Base-by-base conservation (phyloP, 2,113 vertebrate species). In the Chrysemys picta region DNA sequence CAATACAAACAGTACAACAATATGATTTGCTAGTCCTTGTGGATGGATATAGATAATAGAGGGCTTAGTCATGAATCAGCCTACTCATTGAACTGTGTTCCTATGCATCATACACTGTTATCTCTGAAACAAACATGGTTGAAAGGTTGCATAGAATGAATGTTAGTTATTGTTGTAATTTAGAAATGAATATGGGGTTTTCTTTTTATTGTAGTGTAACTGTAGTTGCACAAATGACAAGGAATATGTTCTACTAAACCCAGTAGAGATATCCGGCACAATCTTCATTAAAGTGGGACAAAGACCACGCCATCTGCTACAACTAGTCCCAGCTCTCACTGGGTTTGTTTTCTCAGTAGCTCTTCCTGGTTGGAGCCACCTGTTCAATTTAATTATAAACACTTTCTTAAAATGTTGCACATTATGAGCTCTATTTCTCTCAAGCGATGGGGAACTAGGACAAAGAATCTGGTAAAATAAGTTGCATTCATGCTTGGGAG, bases 351-450 rank as follows among this genome's bases (percentile, higher is more conserved):
- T 95, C 95, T 95, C 92, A 10, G 69, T 96, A 59, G 93, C 93
- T 97, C 93, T 84, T 95, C 91, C 93, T 97, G 94, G 95, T 88
- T 95, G 85, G 50, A 93, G 92, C 96, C 96, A 97, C 97, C 97
- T 98, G 97, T 94, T 98, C 97, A 22, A 89, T 96, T 97, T 81
- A 96, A 97, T 98, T 96, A 97, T 85, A 80, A 95, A 69, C 92
- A 85, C 76, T 35, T 94, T 89, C 96, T 89, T 93, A 89, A 97
- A 98, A 49, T 89, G 45, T 89, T 93, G 79, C 16, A 10, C 69
- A 76, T 90, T 90, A 21, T 90, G 62, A 91, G 92, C 91, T 19
- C 83, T 0, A 12, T 1, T 24, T n/a, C 82, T 92, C 94, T 91
- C 72, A 86, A 92, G 88, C 72, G 87, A 72, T 82, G 88, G 87